Evolutionary conservation across 1,140 invertebrate species (phyloP).

Genomic region (Drosophila baimaii): DNA sequence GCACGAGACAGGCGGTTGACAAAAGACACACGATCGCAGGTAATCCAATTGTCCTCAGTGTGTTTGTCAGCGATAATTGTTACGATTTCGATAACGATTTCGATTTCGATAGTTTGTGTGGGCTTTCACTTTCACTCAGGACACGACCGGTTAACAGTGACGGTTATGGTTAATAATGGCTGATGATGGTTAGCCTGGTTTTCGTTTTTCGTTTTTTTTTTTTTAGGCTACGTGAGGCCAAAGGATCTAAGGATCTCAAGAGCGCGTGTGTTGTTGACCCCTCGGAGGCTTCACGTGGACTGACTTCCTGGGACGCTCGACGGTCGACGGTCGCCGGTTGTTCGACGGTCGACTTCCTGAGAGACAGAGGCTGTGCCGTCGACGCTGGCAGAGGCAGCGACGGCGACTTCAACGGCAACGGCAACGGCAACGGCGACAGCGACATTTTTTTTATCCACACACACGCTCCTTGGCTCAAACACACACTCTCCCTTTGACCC

Average conservation of each 20-base stretch:
- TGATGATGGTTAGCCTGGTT: conserved; percentile 7
- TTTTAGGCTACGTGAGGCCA: conserved; percentile 22
- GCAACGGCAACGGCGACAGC: conserved; percentile 5
- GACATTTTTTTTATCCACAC: conserved; percentile 43
- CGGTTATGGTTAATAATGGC: not conserved
- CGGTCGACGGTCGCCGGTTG: conserved; percentile 37
- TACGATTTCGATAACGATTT: not conserved
- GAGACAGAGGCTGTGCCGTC: conserved; percentile 64
- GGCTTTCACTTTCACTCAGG: conserved; percentile 46
- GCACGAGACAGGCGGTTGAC: not conserved
- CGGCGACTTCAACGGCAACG: conserved; percentile 14
- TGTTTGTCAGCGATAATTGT: conserved; percentile 21
- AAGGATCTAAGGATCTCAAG: conserved; percentile 32
- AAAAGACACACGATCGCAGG: conserved; percentile 73
- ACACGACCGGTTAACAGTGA: conserved; percentile 21
- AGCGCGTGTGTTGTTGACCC: conserved; percentile 83
- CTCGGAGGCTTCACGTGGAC: conserved; percentile 84
- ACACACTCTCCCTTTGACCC: conserved; percentile 26
- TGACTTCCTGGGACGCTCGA: conserved; percentile 82
- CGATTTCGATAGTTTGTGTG: conserved; percentile 2
- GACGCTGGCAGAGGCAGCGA: conserved; percentile 39
- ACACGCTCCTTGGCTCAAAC: not conserved
- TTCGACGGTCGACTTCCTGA: conserved; percentile 20
- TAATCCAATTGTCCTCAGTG: conserved; percentile 78
- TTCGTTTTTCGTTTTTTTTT: not conserved